Conservation (phyloP, 2,888 invertebrate species). For the Chrysolina haemoptera region DNA sequence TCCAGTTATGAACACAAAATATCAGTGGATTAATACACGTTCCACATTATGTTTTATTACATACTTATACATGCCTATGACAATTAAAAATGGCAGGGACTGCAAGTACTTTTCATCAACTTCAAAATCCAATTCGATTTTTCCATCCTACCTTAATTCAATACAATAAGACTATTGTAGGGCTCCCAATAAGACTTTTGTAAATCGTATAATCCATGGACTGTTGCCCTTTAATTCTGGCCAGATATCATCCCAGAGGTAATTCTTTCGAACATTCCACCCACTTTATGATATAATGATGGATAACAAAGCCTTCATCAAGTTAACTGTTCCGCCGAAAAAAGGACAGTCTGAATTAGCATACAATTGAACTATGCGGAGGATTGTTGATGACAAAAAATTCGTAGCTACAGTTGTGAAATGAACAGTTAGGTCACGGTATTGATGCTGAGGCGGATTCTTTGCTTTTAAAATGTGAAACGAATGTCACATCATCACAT, state of each 20-base stretch:
- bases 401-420: slow-evolving; percentile 29
- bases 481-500: slow-evolving; percentile 9
- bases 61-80: too few species aligned
- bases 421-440: slow-evolving; percentile 28
- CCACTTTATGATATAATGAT: slow-evolving; percentile 16
- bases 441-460: slow-evolving; percentile 21
- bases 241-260: slow-evolving; percentile 4
- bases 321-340: slow-evolving; percentile 44
- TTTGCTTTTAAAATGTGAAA: slow-evolving; percentile 9
- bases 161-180: too few species aligned
- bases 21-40: too few species aligned
- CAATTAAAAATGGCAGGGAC: too few species aligned
- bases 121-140: too few species aligned
- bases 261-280: not conserved
- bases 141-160: too few species aligned
- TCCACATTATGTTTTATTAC: too few species aligned
- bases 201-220: too few species aligned
- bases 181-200: too few species aligned
- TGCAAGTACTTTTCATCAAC: too few species aligned
- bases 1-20: too few species aligned
- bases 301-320: slow-evolving; percentile 19
- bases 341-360: slow-evolving; percentile 43
- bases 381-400: slow-evolving; percentile 43
- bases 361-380: slow-evolving; percentile 45
- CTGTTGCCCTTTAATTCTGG: too few species aligned